phyloP scores from a whole-genome alignment of 2,113 vertebrate species.

The Andinoacara biseriatus region DNA sequence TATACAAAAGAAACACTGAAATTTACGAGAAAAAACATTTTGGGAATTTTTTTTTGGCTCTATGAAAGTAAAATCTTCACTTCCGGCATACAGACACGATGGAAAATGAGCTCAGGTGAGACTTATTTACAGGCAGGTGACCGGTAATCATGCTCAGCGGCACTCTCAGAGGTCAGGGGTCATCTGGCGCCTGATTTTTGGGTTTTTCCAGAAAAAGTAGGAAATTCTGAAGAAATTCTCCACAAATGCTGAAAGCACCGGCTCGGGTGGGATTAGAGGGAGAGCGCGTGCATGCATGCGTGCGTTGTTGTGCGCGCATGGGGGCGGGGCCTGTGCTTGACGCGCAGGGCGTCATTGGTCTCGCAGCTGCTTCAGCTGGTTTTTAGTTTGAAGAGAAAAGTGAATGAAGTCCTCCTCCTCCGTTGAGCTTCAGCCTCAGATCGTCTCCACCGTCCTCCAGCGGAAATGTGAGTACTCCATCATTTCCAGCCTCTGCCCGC shows the following conservation, averaged over 20 bases:
- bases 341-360: not conserved
- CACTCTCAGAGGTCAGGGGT: too few relatives aligned
- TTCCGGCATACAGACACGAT: too few relatives aligned
- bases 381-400: not conserved
- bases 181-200: too few relatives aligned
- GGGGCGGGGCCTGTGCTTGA: constrained; percentile 28
- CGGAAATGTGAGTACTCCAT: constrained; percentile 69
- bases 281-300: not conserved
- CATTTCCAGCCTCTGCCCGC: not conserved
- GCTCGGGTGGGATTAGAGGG: not conserved
- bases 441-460: constrained; percentile 57
- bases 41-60: too few relatives aligned
- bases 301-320: not conserved
- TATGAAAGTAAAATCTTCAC: too few relatives aligned
- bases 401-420: not conserved
- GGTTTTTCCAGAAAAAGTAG: too few relatives aligned
- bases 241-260: not conserved
- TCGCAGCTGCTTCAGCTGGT: constrained; percentile 17
- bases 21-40: too few relatives aligned
- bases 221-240: too few relatives aligned
- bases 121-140: too few relatives aligned
- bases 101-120: too few relatives aligned
- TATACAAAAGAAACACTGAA: too few relatives aligned
- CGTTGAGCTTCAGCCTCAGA: constrained; percentile 39
- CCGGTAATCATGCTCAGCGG: too few relatives aligned